Evolutionary conservation across 2,113 vertebrate genomes (phyloP).

Genomic region (Shinisaurus crocodilurus): DNA sequence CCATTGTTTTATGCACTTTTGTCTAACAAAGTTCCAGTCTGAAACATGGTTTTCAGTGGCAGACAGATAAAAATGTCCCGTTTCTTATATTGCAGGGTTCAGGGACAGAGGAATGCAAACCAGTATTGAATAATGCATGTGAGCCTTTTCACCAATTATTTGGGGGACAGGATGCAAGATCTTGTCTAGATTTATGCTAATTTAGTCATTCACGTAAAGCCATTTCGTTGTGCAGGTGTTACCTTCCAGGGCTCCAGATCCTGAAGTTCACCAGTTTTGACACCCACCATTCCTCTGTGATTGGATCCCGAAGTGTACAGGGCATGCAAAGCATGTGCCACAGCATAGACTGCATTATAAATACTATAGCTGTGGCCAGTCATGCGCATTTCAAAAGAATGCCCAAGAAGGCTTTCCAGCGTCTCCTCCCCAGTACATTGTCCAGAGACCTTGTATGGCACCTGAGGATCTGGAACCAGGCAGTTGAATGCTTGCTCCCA

Average conservation of each 20-base stretch:
- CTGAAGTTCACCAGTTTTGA: not conserved
- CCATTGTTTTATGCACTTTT: too few species aligned
- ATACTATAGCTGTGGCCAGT: not conserved
- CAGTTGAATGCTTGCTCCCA: not conserved
- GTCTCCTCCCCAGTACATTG: too few species aligned
- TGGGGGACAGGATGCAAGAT: too few species aligned
- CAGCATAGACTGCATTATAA: not conserved
- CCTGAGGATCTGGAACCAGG: not conserved
- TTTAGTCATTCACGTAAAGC: not conserved
- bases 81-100: too few species aligned
- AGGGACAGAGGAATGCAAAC: too few species aligned
- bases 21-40: too few species aligned
- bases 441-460: too few species aligned
- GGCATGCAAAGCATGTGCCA: not conserved
- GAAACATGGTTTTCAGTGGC: too few species aligned
- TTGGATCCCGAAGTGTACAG: not conserved
- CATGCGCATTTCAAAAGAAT: not conserved
- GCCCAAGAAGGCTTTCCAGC: not conserved
- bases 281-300: not conserved
- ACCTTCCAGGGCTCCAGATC: not conserved
- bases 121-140: too few species aligned
- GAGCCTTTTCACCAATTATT: too few species aligned
- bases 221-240: not conserved
- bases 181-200: too few species aligned
- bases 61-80: too few species aligned